A percentile compares a stretch with the other conserved stretches of the same genome.
These are phyloP conservation scores for Napeogenes sylphis DNA, from an alignment of 2,888 invertebrate genomes.

Conservation along the genomic window DNA sequence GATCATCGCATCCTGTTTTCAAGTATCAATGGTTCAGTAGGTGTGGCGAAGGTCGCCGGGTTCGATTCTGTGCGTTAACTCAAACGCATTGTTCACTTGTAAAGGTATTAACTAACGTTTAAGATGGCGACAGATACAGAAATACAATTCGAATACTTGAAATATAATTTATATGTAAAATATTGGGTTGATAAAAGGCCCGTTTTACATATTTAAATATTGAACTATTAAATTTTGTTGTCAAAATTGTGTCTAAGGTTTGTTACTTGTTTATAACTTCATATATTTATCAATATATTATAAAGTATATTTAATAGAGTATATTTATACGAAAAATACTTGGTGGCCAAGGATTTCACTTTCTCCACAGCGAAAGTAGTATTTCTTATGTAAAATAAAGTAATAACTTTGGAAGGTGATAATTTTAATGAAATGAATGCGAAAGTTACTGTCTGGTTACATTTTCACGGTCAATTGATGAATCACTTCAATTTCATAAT, in stretches of 20 bases:
- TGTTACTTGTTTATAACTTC: too few relatives aligned
- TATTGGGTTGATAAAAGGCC: too few relatives aligned
- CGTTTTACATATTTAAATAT: too few relatives aligned
- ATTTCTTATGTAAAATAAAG: conserved; percentile 28
- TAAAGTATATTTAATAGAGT: too few relatives aligned
- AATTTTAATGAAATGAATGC: conserved; percentile 21
- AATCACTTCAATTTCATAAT: too few relatives aligned
- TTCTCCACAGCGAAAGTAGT: conserved; percentile 32
- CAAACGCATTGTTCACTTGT: conserved; percentile 32
- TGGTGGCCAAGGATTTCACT: conserved; percentile 27
- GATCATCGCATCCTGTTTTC: conserved; percentile 59
- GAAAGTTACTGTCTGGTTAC: too few relatives aligned
- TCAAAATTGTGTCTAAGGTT: too few relatives aligned
- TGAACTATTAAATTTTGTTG: too few relatives aligned
- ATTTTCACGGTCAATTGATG: too few relatives aligned
- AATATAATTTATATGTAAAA: neutral
- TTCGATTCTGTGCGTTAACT: conserved; percentile 44
- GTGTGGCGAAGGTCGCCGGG: conserved; percentile 63
- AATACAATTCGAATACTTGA: conserved; percentile 12
- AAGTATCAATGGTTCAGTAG: conserved; percentile 52
- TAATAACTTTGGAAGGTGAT: conserved; percentile 24
- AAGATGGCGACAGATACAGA: conserved; percentile 25
- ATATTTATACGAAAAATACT: neutral
- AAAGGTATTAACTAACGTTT: conserved; percentile 26
- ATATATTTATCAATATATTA: too few relatives aligned